These are phyloP conservation scores for Alfaro cultratus DNA, from an alignment of 2,797 vertebrate species.

Conservation along the genomic window DNA sequence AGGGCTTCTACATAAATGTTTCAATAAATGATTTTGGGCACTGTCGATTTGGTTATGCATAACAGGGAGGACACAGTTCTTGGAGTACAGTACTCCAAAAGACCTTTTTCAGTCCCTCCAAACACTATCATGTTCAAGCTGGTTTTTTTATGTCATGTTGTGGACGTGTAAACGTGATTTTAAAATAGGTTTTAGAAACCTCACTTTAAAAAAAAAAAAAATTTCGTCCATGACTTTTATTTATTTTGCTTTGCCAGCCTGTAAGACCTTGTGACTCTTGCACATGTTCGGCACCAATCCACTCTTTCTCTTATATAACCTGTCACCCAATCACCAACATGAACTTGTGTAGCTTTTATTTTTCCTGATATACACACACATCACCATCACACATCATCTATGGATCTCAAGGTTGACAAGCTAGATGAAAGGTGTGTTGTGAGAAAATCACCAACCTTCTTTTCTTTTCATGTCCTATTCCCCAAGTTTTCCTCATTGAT, in stretches of 20 bases:
- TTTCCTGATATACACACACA: slow-evolving; percentile 1
- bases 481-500: slow-evolving; percentile 11
- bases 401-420: slow-evolving; percentile 33
- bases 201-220: slow-evolving; percentile 14
- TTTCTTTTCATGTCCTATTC: slow-evolving; percentile 22
- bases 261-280: slow-evolving; percentile 12
- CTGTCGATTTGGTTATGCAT: background rate
- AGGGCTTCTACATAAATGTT: too few species aligned
- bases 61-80: too few species aligned
- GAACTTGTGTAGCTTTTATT: slow-evolving; percentile 28
- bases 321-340: slow-evolving; percentile 13
- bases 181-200: slow-evolving; percentile 15
- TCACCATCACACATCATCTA: background rate
- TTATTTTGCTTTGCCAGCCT: slow-evolving; percentile 31
- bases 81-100: background rate
- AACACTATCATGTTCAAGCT: background rate
- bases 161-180: background rate
- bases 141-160: background rate
- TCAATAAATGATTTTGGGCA: background rate
- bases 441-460: slow-evolving; percentile 29
- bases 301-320: slow-evolving; percentile 7
- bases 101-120: background rate
- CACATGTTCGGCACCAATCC: slow-evolving; percentile 7
- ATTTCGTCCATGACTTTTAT: slow-evolving; percentile 18
- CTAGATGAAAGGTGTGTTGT: slow-evolving; percentile 24